Evolutionary conservation across 2,797 vertebrate genomes (phyloP).

Genomic region (Pteropus rufus): DNA sequence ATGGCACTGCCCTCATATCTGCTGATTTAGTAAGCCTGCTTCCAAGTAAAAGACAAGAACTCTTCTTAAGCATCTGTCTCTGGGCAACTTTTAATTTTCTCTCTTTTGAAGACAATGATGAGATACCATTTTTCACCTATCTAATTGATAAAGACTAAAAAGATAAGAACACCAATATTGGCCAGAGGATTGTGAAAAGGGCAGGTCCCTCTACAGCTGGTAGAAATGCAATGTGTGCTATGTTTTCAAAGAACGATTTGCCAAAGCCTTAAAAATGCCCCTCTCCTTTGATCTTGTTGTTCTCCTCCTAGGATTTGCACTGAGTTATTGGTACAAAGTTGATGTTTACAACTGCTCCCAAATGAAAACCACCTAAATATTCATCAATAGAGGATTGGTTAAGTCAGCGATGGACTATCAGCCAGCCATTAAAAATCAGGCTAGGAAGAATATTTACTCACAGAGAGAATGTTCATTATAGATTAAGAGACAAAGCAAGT

Average conservation of each 20-base stretch:
- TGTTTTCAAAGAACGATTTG: background rate
- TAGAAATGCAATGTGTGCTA: background rate
- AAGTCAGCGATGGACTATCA: background rate
- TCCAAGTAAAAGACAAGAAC: background rate
- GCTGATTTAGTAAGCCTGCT: background rate
- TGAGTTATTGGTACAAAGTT: background rate
- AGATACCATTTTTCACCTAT: background rate
- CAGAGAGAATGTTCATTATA: background rate
- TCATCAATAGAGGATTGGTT: background rate
- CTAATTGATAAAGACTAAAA: background rate
- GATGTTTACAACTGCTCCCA: background rate
- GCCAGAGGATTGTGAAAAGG: background rate
- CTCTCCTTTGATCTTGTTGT: background rate
- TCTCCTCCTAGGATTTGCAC: background rate
- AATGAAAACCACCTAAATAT: background rate
- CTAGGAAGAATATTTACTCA: background rate
- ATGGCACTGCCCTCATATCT: rapidly evolving
- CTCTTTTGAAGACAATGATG: background rate
- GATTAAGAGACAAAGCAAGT: background rate
- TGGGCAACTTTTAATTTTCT: background rate
- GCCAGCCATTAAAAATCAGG: background rate
- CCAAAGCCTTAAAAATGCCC: background rate
- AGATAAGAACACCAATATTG: background rate
- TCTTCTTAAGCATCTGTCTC: background rate
- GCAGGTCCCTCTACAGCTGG: background rate